These are phyloP conservation scores for Mareca strepera DNA, from an alignment of 2,797 vertebrate genomes.

Conservation along the genomic window DNA sequence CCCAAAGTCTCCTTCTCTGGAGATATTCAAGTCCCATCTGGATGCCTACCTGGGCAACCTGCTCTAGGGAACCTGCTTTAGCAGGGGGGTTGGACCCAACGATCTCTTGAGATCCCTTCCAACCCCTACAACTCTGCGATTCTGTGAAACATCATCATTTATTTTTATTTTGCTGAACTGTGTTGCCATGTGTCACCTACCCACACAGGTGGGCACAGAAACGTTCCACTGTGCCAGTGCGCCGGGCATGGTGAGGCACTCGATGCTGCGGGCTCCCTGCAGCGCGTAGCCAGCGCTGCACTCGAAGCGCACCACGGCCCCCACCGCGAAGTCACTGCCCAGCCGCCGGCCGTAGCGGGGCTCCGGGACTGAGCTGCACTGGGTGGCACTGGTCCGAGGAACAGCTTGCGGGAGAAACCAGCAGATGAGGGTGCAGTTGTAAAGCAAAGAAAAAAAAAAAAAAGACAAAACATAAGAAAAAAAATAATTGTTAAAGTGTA, in stretches of 20 bases:
- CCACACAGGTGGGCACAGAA: conserved; percentile 85
- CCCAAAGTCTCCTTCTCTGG: background rate
- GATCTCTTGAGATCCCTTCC: no score
- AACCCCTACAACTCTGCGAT: no score
- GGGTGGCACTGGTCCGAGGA: conserved; percentile 87
- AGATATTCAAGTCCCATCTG: no score
- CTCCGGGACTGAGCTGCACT: conserved; percentile 90
- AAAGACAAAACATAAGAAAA: background rate
- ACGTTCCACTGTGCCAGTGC: conserved; percentile 89
- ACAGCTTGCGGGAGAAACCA: conserved; percentile 73
- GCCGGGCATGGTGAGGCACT: conserved; percentile 87
- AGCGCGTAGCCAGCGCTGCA: conserved; percentile 85
- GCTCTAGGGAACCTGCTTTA: no score
- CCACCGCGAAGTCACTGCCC: conserved; percentile 87
- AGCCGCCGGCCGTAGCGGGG: conserved; percentile 85
- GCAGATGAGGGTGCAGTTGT: accelerated
- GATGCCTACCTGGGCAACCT: no score
- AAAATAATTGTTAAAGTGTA: background rate
- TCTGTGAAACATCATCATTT: accelerated
- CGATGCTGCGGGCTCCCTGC: conserved; percentile 81
- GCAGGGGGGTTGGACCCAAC: no score
- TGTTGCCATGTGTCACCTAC: conserved; percentile 48
- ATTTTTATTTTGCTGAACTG: accelerated
- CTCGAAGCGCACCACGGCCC: conserved; percentile 85
- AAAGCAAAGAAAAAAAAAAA: background rate